phyloP scores from a whole-genome alignment of 1,140 invertebrate genomes.

The Drosophila novamexicana region DNA sequence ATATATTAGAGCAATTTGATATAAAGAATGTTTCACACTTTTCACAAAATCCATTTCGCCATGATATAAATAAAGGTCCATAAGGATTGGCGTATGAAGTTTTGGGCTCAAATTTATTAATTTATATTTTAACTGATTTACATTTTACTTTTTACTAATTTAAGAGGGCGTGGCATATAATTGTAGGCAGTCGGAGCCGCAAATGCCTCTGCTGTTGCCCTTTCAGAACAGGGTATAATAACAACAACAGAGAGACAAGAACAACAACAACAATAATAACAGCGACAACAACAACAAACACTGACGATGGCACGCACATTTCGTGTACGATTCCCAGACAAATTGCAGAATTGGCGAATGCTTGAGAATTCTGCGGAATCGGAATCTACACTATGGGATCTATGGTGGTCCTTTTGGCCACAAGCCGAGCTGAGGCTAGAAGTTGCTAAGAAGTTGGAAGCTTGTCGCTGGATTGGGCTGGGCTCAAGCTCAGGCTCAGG shows the following conservation, averaged over 20 bases:
- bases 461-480: not conserved
- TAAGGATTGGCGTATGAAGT: no score
- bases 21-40: no score
- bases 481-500: not conserved
- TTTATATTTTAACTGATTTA: no score
- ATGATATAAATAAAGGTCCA: no score
- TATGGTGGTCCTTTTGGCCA: constrained; percentile 48
- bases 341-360: constrained; percentile 76
- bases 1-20: no score
- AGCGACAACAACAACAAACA: constrained; percentile 24
- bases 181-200: not conserved
- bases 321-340: constrained; percentile 78
- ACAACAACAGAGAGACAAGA: constrained; percentile 33
- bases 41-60: no score
- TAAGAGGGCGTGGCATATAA: no score
- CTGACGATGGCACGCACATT: constrained; percentile 73
- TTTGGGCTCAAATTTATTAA: no score
- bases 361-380: constrained; percentile 73
- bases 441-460: not conserved
- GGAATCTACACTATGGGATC: constrained; percentile 64
- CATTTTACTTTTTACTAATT: no score
- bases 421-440: not conserved
- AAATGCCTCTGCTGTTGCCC: not conserved
- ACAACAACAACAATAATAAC: constrained; percentile 14
- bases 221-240: constrained; percentile 6